Conservation (phyloP, 1,140 invertebrate genomes). For the Habropoda laboriosa region DNA sequence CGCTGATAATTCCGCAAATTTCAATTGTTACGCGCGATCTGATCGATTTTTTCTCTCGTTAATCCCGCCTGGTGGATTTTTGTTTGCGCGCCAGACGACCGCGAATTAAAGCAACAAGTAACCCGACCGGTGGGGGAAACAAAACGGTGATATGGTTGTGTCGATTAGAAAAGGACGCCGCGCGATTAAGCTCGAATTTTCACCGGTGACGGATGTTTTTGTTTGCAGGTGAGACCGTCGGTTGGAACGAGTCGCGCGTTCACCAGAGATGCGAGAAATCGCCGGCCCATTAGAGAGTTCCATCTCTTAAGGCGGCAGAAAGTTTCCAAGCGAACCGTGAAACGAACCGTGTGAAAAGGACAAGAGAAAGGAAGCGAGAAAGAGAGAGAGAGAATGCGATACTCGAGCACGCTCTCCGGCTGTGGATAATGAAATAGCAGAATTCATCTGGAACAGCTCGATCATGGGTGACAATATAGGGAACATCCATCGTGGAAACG, state of each 20-base stretch:
- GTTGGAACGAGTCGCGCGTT: background rate
- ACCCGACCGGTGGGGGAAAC: background rate
- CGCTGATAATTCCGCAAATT: too few species aligned
- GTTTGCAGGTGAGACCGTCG: constrained; percentile 22
- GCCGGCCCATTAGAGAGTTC: constrained; percentile 1
- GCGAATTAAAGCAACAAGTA: too few species aligned
- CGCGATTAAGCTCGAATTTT: constrained; percentile 22
- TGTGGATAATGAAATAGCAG: background rate
- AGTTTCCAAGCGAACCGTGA: constrained; percentile 5
- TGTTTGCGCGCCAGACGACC: too few species aligned
- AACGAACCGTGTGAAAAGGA: background rate
- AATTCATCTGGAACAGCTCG: background rate
- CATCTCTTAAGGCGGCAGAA: background rate
- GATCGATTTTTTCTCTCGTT: too few species aligned
- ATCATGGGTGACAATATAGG: too few species aligned
- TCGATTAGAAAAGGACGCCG: background rate
- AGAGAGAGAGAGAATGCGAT: constrained; percentile 8
- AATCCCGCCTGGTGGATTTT: too few species aligned
- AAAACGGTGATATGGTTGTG: background rate
- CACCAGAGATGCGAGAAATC: constrained; percentile 9
- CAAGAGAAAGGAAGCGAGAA: too few species aligned
- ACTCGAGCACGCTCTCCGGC: too few species aligned
- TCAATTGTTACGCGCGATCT: too few species aligned
- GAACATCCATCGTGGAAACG: background rate
- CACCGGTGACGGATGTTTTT: constrained; percentile 32